Conservation (phyloP, 1,140 invertebrate species). For the Aphaenogaster floridana region DNA sequence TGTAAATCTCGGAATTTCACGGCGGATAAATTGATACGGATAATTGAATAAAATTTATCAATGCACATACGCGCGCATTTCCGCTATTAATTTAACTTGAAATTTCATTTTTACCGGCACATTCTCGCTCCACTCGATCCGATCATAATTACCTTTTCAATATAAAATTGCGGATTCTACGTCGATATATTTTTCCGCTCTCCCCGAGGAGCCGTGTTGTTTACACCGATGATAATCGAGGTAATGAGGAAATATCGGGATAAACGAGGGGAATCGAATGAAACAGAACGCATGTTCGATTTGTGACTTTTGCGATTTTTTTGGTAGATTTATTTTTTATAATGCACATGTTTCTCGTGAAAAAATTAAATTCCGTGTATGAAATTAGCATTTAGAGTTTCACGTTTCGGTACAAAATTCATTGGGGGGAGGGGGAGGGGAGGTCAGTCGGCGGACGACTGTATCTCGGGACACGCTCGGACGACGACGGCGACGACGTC, state of each 20-base stretch:
- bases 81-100: slow-evolving; percentile 10
- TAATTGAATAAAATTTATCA: slow-evolving; percentile 37
- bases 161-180: neutral
- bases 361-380: slow-evolving; percentile 80
- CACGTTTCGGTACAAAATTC: slow-evolving; percentile 83
- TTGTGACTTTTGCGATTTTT: slow-evolving; percentile 77
- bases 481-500: slow-evolving; percentile 22
- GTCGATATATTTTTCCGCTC: neutral
- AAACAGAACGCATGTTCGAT: slow-evolving; percentile 32
- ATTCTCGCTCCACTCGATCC: neutral
- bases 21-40: slow-evolving; percentile 4
- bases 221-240: neutral
- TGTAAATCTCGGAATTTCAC: slow-evolving; percentile 24
- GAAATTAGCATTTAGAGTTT: slow-evolving; percentile 80
- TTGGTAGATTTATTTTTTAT: slow-evolving; percentile 79
- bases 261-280: neutral
- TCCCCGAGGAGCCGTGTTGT: neutral
- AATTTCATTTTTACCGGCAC: neutral
- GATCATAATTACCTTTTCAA: neutral
- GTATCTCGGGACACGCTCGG: slow-evolving; percentile 44
- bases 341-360: slow-evolving; percentile 80
- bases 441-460: slow-evolving; percentile 71
- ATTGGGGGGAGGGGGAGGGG: slow-evolving; percentile 57
- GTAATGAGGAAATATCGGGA: neutral
- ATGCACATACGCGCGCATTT: neutral